A percentile compares a stretch with the other conserved stretches of the same genome.
phyloP scores from a whole-genome alignment of 1,140 invertebrate genomes.

The Ceratitis capitata region DNA sequence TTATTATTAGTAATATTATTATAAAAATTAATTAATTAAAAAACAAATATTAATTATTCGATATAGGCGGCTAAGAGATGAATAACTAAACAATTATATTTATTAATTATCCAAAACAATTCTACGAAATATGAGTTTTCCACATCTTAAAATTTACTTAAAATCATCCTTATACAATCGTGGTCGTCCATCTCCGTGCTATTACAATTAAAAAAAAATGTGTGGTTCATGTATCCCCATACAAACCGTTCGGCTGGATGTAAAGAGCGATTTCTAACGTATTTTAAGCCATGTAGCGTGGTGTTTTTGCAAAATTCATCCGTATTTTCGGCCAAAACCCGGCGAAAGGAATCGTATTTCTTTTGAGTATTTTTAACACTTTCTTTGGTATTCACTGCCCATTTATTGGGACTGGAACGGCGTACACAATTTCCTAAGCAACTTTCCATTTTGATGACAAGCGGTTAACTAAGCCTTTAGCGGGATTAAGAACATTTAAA shows the following conservation, averaged over 20 bases:
- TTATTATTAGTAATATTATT: no score
- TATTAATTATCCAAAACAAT: no score
- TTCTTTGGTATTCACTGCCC: neutral
- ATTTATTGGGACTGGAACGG: neutral
- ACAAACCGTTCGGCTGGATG: slow-evolving; percentile 50
- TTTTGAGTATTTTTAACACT: neutral
- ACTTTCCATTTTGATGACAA: neutral
- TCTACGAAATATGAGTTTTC: no score
- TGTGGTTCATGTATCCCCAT: neutral
- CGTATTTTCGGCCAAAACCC: slow-evolving; percentile 42
- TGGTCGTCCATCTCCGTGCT: no score
- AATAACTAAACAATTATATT: no score
- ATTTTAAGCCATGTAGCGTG: slow-evolving; percentile 58
- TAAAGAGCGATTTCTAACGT: slow-evolving; percentile 52
- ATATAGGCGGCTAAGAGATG: no score
- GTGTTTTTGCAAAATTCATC: slow-evolving; percentile 60
- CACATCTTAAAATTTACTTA: no score
- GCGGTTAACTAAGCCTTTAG: neutral
- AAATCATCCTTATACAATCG: no score
- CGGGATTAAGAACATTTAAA: neutral
- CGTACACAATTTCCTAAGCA: neutral
- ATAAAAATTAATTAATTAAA: no score
- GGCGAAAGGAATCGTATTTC: neutral
- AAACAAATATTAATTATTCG: no score
- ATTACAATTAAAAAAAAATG: no score